phyloP scores from a whole-genome alignment of 35 echinoderm and acorn worm genomes.

The Eucidaris tribuloides region DNA sequence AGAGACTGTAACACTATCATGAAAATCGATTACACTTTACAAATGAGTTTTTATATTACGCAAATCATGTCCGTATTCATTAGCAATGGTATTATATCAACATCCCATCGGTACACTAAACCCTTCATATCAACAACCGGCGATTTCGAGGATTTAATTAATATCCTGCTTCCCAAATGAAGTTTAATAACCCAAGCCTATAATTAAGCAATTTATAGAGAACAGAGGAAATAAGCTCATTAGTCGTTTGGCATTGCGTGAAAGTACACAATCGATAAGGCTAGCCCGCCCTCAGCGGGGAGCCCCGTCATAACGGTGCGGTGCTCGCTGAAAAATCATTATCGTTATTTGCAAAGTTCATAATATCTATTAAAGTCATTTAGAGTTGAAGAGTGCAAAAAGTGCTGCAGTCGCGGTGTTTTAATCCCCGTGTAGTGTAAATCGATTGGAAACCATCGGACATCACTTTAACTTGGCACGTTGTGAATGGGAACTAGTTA shows the following conservation, averaged over 20 bases:
- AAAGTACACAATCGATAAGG: background rate
- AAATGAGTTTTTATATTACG: no score
- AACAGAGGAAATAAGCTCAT: slow-evolving; percentile 12
- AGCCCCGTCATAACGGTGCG: background rate
- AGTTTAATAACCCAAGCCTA: slow-evolving; percentile 20
- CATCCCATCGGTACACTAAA: no score
- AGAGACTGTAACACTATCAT: no score
- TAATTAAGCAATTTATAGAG: slow-evolving; percentile 33
- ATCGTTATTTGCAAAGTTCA: background rate
- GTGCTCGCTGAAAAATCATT: slow-evolving; percentile 2
- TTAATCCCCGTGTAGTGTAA: background rate
- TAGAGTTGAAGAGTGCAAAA: background rate
- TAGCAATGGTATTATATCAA: no score
- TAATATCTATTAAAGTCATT: background rate
- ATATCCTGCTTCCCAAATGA: background rate
- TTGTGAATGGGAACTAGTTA: background rate
- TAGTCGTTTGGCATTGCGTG: slow-evolving; percentile 1
- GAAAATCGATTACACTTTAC: no score
- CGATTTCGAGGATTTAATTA: slow-evolving; percentile 32
- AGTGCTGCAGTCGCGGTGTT: background rate
- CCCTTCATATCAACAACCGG: no score
- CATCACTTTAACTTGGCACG: slow-evolving; percentile 14
- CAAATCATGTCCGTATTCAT: no score
- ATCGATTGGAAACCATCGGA: slow-evolving; percentile 4
- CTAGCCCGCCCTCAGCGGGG: slow-evolving; percentile 17